Evolutionary conservation across 2,888 invertebrate genomes (phyloP).

Genomic region (Drosophila hawaiiensis): DNA sequence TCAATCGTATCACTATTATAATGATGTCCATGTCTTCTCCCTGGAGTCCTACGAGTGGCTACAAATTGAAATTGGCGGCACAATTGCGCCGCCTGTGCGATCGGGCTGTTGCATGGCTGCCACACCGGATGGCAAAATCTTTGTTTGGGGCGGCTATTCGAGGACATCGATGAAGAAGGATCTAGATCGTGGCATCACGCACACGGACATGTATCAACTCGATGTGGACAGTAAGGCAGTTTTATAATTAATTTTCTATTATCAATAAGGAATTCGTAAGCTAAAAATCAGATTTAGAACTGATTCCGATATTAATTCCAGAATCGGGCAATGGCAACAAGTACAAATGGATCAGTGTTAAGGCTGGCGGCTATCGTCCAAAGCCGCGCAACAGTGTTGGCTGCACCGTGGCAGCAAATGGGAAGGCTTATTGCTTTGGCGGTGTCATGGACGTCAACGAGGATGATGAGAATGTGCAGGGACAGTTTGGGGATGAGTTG

Average conservation of each 20-base stretch:
- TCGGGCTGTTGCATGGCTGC: conserved; percentile 89
- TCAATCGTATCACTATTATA: conserved; percentile 94
- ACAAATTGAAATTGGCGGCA: conserved; percentile 89
- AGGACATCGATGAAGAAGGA: conserved; percentile 91
- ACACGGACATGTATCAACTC: conserved; percentile 90
- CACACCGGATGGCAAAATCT: conserved; percentile 87
- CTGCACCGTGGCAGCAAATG: conserved; percentile 87
- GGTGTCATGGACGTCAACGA: conserved; percentile 94
- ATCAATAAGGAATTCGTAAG: too few species aligned
- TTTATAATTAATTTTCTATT: too few species aligned
- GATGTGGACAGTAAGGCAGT: conserved; percentile 85
- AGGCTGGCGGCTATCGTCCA: conserved; percentile 88
- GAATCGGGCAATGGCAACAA: conserved; percentile 88
- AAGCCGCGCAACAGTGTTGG: conserved; percentile 90
- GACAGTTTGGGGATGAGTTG: conserved; percentile 93
- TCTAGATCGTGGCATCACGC: conserved; percentile 90
- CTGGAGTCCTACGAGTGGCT: conserved; percentile 92
- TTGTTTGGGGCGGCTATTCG: conserved; percentile 92
- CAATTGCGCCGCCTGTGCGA: conserved; percentile 89
- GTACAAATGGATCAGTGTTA: conserved; percentile 90
- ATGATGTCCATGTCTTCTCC: conserved; percentile 93
- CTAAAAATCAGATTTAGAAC: not conserved
- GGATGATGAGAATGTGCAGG: conserved; percentile 92
- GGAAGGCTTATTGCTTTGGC: conserved; percentile 92
- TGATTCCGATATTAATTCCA: conserved; percentile 68